A percentile compares a stretch with the other conserved stretches of the same genome.
phyloP scores from a whole-genome alignment of 2,888 invertebrate genomes.

The Osedax fenrisi region DNA sequence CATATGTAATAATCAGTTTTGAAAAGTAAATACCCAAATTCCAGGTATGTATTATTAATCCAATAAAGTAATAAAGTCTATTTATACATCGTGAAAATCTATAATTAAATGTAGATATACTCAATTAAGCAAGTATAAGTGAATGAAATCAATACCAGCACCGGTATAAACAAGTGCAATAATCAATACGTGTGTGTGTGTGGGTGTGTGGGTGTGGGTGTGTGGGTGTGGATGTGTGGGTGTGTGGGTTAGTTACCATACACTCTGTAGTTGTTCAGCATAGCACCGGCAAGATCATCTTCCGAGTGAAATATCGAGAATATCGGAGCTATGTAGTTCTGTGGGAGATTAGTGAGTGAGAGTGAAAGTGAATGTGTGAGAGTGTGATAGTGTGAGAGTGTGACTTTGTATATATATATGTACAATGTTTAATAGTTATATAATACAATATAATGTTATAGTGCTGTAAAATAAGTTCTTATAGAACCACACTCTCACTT shows the following conservation, averaged over 20 bases:
- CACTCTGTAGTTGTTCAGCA: conserved; percentile 88
- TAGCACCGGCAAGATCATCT: conserved; percentile 53
- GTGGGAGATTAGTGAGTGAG: not conserved
- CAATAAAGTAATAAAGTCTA: too few species aligned
- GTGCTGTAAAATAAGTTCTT: too few species aligned
- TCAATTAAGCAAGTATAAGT: too few species aligned
- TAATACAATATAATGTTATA: too few species aligned
- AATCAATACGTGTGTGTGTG: conserved; percentile 54
- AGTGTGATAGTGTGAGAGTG: not conserved
- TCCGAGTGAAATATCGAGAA: conserved; percentile 4
- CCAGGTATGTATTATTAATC: too few species aligned
- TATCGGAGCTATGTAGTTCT: conserved; percentile 14
- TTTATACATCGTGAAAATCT: too few species aligned
- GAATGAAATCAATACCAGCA: conserved; percentile 83
- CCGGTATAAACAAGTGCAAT: conserved; percentile 75
- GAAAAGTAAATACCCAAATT: too few species aligned
- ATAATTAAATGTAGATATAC: too few species aligned
- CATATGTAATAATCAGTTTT: too few species aligned
- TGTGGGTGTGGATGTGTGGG: not conserved
- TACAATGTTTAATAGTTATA: too few species aligned
- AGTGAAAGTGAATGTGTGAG: not conserved
- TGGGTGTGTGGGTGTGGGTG: not conserved
- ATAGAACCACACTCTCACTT: too few species aligned
- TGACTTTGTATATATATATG: not conserved
- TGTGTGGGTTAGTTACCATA: conserved; percentile 58